Evolutionary conservation across 1,140 invertebrate genomes (phyloP), one percentile per base, ranked within the genome.

Genomic region (Drosophila fuyamai): DNA sequence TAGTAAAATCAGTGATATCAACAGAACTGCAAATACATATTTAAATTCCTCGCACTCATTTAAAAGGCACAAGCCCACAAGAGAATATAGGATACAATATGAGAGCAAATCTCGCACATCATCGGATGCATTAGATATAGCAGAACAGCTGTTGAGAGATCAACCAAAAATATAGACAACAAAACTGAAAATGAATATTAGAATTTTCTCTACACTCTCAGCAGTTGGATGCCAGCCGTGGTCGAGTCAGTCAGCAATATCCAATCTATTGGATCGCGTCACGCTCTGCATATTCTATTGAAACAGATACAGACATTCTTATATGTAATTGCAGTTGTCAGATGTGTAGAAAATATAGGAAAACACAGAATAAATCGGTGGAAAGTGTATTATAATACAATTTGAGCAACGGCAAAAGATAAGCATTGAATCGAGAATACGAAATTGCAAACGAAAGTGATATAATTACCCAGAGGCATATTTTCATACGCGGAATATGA

Each of bases 401-500:
- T 46, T 27, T 23, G 0, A 35, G 2, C 4, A 44, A 32, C 9
- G 44, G n/a, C n/a, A 35, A 10, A 50, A 9, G 29, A 32, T 14
- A 29, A 4, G 27, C 10, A 61, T 51, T 46, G 56, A 74, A 74
- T 50, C 60, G 40, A 5, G 1, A 18, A 36, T 36, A 36, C 9
- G 43, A 75, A 57, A 72, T 48, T 72, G 73, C 66, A 68, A 29
- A 18, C 53, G 13, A 84, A 84, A 60, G 76, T 88, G 80, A 88
- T 88, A 86, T 86, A 88, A 86, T 89, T 88, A 76, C 65, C 61
- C 23, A 18, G 46, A 27, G 59, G 67, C 58, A 71, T 59, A 48
- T 74, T 81, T 78, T 81, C 74, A 62, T 68, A 68, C 13, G 27
- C 23, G 57, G 68, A 88, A 83, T 89, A 88, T 83, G 76, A 88